Base-by-base conservation (phyloP, 2,797 vertebrate species). In the Intellagama lesueurii region DNA sequence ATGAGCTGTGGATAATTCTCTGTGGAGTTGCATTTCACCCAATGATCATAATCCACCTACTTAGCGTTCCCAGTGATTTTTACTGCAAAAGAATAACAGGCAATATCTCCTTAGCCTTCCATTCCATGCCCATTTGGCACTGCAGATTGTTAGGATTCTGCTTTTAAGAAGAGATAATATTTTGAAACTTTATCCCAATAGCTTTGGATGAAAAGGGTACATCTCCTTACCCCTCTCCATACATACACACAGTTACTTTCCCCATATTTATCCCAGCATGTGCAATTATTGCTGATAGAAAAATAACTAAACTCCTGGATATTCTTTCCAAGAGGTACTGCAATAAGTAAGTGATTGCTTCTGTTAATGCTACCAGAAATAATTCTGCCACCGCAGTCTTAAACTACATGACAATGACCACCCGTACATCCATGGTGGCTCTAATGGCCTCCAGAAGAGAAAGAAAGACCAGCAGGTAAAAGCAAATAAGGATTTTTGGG, bases 1-100 rank as follows among this genome's bases (percentile, higher is more conserved):
- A 84, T 56, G 64, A 35, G 49, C 77, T 72, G 66, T 87, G 85
- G 44, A 32, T 69, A 83, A n/a, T 83, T 83, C 82, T 89, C 64
- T 32, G 24, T 69, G 66, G 66, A 83, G 19, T 44, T 84, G 82
- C 32, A 44, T 79, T 84, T 89, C n/a, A 84, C 40, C 60, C n/a
- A 47, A 78, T 72, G 75, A 30, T 17, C 75, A 56, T 77, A 78
- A 81, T 44, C 79, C 68, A 81, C 35, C 77, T 80, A 72, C 66
- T 81, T 80, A 81, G 64, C 47, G 79, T 79, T 64, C 76, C 69
- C 30, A 52, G 76, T 87, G 85, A 26, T 78, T 79, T 77, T 47
- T 87, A 40, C 24, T 24, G 32, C 24, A 14, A 87, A 79, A 32
- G 49, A 79, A 87, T 7, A 80, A 12, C 52, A 56, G 66, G 60